Conservation (phyloP, 2,113 vertebrate species). For the Coptodon rendalli region DNA sequence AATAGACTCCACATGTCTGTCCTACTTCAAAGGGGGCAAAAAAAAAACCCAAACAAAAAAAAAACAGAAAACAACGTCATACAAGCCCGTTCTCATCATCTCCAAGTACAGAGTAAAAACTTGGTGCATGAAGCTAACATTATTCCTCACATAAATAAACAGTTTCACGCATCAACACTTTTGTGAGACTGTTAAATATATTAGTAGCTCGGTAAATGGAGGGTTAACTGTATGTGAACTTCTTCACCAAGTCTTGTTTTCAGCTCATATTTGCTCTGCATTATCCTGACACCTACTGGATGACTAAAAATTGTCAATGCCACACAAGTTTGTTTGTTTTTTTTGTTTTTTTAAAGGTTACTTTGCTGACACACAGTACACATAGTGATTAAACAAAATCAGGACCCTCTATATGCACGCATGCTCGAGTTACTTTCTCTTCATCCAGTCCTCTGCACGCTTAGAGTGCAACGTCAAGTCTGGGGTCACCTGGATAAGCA, state of each 20-base stretch:
- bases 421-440: not conserved
- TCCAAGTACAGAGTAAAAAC: not conserved
- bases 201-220: not conserved
- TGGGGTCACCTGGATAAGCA: not conserved
- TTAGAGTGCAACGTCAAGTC: not conserved
- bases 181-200: not conserved
- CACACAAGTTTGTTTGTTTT: not conserved
- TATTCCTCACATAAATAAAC: not conserved
- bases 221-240: not conserved
- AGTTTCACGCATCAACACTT: not conserved
- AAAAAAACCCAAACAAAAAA: accelerated
- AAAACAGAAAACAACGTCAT: not conserved
- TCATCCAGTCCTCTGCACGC: not conserved
- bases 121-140: not conserved
- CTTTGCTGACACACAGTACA: not conserved
- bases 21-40: slow-evolving; percentile 35
- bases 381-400: not conserved
- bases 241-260: not conserved
- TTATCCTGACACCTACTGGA: slow-evolving; percentile 56
- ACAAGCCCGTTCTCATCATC: not conserved
- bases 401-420: too few relatives aligned
- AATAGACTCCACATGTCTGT: slow-evolving; percentile 53
- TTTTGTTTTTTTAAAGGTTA: too few relatives aligned
- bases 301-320: not conserved
- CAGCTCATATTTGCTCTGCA: not conserved